These are phyloP conservation scores for Xerus inauris DNA, from an alignment of 2,113 vertebrate genomes.

Conservation along the genomic window DNA sequence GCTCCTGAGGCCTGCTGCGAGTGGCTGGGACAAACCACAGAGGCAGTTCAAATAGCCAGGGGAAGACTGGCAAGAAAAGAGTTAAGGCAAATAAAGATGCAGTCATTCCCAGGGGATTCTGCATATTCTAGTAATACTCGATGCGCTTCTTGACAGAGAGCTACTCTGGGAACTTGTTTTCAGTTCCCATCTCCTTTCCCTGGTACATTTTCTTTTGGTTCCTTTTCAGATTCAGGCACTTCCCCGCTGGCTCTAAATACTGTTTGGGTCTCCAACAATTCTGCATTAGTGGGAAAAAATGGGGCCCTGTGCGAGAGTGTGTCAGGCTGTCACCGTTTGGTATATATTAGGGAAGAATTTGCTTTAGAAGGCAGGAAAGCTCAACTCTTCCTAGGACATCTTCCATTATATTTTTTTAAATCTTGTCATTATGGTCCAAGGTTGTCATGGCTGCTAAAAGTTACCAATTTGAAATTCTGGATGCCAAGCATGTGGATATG, in stretches of 20 bases:
- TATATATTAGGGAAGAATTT: slow-evolving; percentile 44
- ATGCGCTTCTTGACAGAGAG: slow-evolving; percentile 50
- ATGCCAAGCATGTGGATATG: slow-evolving; percentile 42
- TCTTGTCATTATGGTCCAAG: slow-evolving; percentile 46
- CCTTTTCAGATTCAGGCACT: slow-evolving; percentile 75
- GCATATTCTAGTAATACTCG: slow-evolving; percentile 52
- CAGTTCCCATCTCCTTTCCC: slow-evolving; percentile 74
- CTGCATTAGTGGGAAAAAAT: slow-evolving; percentile 53
- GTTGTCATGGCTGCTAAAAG: slow-evolving; percentile 49
- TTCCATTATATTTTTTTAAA: background rate
- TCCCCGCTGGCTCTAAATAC: slow-evolving; percentile 47
- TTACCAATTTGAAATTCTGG: slow-evolving; percentile 52
- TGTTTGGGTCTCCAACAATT: slow-evolving; percentile 43
- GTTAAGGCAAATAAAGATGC: slow-evolving; percentile 42
- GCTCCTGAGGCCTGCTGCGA: slow-evolving; percentile 84
- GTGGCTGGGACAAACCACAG: background rate
- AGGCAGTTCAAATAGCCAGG: slow-evolving; percentile 47
- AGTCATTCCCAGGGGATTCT: slow-evolving; percentile 48
- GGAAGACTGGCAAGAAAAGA: slow-evolving; percentile 62
- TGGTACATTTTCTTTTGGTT: slow-evolving; percentile 81
- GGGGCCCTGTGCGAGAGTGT: background rate
- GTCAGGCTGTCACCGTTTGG: slow-evolving; percentile 43
- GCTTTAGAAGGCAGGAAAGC: slow-evolving; percentile 40
- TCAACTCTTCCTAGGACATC: background rate
- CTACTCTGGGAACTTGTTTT: slow-evolving; percentile 69